Evolutionary conservation across 2,113 vertebrate species (phyloP), one percentile per base, ranked within the genome.

Genomic region (Podarcis raffonei): DNA sequence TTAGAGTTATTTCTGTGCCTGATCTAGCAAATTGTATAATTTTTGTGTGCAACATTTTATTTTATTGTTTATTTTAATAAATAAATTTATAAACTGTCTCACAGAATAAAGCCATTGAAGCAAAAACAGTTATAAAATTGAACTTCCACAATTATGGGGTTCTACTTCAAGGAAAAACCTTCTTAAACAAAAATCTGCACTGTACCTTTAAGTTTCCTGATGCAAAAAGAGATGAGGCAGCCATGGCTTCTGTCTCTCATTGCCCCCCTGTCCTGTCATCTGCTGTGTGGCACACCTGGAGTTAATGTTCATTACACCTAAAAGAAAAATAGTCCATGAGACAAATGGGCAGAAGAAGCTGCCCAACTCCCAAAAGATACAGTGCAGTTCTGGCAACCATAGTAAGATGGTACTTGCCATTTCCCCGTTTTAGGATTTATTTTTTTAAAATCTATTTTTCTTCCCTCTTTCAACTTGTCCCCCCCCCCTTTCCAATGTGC

Each of bases 401-500:
- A 15, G 39, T 82, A 39, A 82, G 20, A 13, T 66, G 18, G 27
- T 39, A 42, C 37, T 66, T 78, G 11, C 27, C 27, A 39, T 68
- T 68, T 86, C 48, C 37, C 42, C 11, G 68, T 79, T 77, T 85
- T 79, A 95, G 57, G 76, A 23, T 89, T 23, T 80, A 23, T 89
- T 23, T 80, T 92, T 92, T 42, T 42, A 68, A 94, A 89, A 79
- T 57, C 25, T 84, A 2, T 39, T 87, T 83, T 87, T 20, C 23
- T 3, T 42, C 37, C n/a, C 39, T 69, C 18, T 88, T 37, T 77
- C 12, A 37, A 15, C 15, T 37, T 68, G 88, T 79, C 79, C 74
- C 94, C 94, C 87, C 68, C 85, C 68, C 86, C 71, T 84, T 84
- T 95, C 94, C 86, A 89, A 93, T 90, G 85, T 94, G 91, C 93